Evolutionary conservation across 2,113 vertebrate species (phyloP), one percentile per base, ranked within the genome.

Genomic region (Plecturocebus donacophilus): DNA sequence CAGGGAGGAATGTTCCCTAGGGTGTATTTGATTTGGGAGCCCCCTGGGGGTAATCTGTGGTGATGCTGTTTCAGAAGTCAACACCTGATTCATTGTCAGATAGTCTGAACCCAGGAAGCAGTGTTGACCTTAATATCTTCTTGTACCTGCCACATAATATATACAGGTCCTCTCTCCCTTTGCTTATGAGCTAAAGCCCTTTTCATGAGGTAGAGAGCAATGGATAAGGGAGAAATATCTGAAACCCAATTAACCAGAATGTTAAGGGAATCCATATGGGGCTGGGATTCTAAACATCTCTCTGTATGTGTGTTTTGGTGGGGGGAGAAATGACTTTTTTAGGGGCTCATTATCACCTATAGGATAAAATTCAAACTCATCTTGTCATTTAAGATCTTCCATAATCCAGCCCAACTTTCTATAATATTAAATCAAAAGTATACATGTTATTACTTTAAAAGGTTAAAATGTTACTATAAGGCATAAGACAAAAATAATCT

Each of bases 371-470:
- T 35, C 75, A 95, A 90, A 87, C 47, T 85, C 40, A 89, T 66
- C 32, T 47, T 88, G 92, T 94, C 11, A 79, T 76, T 92, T 90
- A 52, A 97, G 40, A 68, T 17, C n/a, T 94, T 79, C 8, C 5
- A 35, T 87, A 75, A 90, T 92, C 35, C 52, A 84, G 45, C 32
- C n/a, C 25, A 92, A 61, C 23, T 88, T 95, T 87, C 38, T 45
- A 19, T 91, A 32, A 70, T 66, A 45, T 45, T 76, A 82, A 54
- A 54, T 86, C 54, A 89, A 89, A 91, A 94, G 52, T 70, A 90
- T 77, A 68, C 42, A n/a, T 93, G 66, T 81, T 87, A 27, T 66
- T 84, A 54, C 45, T 87, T 87, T 82, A 83, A 87, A 93, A 96
- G 68, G 12, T 77, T 12, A 83, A 64, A 35, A 77, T 71, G 68